Conservation (phyloP, 2,797 vertebrate species). For the Manis pentadactyla region DNA sequence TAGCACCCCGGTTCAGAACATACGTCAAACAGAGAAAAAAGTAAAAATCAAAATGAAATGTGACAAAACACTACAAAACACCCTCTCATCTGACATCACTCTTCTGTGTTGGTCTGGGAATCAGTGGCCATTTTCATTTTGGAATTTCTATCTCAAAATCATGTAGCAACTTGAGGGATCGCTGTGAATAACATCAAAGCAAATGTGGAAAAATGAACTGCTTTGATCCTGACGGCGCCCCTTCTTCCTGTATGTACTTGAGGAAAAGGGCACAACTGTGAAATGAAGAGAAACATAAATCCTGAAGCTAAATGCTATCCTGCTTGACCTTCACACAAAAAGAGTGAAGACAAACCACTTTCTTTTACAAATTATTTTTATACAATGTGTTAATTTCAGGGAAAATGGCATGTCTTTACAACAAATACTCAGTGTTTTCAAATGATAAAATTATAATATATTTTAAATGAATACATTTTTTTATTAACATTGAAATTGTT, state of each 20-base stretch:
- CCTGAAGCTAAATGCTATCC: slow-evolving; percentile 3
- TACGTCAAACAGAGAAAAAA: slow-evolving; percentile 77
- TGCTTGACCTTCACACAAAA: slow-evolving; percentile 61
- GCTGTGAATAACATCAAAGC: slow-evolving; percentile 46
- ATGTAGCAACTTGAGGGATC: slow-evolving; percentile 2
- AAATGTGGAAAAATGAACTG: background rate
- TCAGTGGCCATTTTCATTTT: slow-evolving; percentile 23
- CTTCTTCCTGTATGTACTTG: background rate
- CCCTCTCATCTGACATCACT: slow-evolving; percentile 54
- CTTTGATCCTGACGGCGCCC: slow-evolving; percentile 37
- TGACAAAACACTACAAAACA: slow-evolving; percentile 73
- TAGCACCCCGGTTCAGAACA: slow-evolving; percentile 67
- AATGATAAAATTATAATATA: background rate
- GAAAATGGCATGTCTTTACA: background rate
- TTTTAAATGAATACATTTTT: background rate
- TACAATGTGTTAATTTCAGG: background rate
- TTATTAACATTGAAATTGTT: background rate
- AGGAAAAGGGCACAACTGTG: background rate
- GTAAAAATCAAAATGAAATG: slow-evolving; percentile 79
- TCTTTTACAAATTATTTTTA: slow-evolving; percentile 44
- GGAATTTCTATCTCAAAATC: slow-evolving; percentile 48
- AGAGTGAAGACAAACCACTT: slow-evolving; percentile 26
- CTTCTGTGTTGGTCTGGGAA: slow-evolving; percentile 42
- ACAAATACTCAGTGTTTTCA: background rate
- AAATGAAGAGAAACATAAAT: slow-evolving; percentile 51